Base-by-base conservation (phyloP, 2,113 vertebrate genomes). In the Vidua chalybeata region DNA sequence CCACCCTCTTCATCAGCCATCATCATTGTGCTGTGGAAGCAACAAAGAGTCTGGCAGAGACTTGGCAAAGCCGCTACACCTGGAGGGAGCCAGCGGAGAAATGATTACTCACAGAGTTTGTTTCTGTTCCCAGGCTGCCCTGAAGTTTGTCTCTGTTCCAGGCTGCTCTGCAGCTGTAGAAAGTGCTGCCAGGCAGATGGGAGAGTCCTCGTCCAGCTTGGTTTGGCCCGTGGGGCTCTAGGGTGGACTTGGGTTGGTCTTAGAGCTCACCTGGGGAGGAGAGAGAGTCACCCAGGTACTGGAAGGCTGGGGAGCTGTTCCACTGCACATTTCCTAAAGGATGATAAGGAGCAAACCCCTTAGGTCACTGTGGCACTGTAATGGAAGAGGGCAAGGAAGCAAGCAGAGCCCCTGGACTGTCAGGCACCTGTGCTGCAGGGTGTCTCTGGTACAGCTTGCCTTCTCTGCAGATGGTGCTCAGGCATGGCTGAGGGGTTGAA, bases 41-140 rank as follows among this genome's bases (percentile, higher is more conserved):
- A 67, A 13, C 8, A 28, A 66, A 72, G 86, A 92, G 61, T 69
- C 56, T 92, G 86, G 43, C 13, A 27, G 45, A 89, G 94, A 68
- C 56, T 78, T 95, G 86, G 86, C 89, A 92, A 67, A 93, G 41
- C 33, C 39, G 11, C 48, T 37, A 8, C 43, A 75, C 89, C 72
- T 67, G 83, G 51, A 58, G 56, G 84, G 80, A 94, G 48, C 68
- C 83, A 63, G 83, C 64, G 0, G 33, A 95, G 83, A 73, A 85
- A 54, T 77, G 79, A 90, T 90, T 86, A 80, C 64, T 90, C 43
- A 22, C 55, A 37, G 94, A 82, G 51, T 93, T 83, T 93, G 88
- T 92, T 71, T 91, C 43, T 87, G 48, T 93, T 95, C 89, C 93
- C 89, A 62, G 80, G 41, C 93, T 95, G 51, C 82, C 82, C 82